These are phyloP conservation scores for Natrix natrix DNA, from an alignment of 2,797 vertebrate species.

Conservation along the genomic window DNA sequence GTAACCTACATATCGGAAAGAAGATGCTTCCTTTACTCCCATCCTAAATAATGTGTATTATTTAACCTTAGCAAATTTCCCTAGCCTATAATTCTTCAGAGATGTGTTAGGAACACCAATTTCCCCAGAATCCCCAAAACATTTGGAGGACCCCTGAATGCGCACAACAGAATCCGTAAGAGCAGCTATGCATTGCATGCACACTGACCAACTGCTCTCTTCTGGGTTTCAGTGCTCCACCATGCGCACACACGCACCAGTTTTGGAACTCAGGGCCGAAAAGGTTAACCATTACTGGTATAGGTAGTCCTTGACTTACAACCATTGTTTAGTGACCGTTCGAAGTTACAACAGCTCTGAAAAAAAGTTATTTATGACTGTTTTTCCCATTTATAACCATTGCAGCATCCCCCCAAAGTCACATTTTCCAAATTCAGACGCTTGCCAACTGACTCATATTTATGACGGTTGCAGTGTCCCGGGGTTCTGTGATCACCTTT, in stretches of 20 bases:
- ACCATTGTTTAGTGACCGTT: neutral
- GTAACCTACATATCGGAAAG: neutral
- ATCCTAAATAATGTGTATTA: conserved; percentile 21
- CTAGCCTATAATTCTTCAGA: neutral
- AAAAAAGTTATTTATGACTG: neutral
- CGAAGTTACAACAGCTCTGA: neutral
- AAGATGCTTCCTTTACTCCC: neutral
- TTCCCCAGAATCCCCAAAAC: neutral
- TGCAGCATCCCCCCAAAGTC: neutral
- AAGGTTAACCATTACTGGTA: neutral
- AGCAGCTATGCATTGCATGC: no score
- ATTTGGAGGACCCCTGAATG: neutral
- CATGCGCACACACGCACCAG: no score
- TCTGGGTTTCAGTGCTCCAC: no score
- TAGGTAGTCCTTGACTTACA: neutral
- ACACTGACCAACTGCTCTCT: no score
- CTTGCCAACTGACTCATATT: neutral
- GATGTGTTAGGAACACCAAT: neutral
- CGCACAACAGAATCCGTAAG: no score
- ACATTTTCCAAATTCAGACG: neutral
- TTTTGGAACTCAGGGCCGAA: no score
- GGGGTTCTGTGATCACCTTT: neutral
- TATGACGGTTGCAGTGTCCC: neutral
- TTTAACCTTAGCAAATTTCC: conserved; percentile 18
- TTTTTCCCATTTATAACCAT: neutral